A percentile compares a stretch with the other conserved stretches of the same genome.
phyloP scores from a whole-genome alignment of 2,113 vertebrate species.

The Bungarus multicinctus region DNA sequence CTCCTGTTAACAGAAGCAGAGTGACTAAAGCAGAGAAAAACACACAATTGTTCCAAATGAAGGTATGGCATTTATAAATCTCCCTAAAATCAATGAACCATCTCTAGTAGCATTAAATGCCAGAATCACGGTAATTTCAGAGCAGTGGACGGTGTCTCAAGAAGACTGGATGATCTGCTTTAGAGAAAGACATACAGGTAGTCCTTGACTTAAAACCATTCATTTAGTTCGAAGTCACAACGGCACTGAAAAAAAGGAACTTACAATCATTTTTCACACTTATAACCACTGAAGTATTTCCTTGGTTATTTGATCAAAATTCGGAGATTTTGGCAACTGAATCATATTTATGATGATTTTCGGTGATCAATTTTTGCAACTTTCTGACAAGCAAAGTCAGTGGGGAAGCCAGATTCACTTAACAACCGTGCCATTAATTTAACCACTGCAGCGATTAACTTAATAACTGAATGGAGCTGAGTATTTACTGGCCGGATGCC shows the following conservation, averaged over 20 bases:
- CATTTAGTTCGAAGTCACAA: background rate
- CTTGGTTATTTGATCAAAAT: background rate
- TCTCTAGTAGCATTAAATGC: background rate
- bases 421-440: background rate
- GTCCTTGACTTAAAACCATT: background rate
- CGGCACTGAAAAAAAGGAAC: background rate
- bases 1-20: background rate
- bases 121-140: background rate
- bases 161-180: background rate
- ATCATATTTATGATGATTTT: background rate
- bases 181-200: background rate
- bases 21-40: background rate
- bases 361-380: background rate
- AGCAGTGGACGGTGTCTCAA: background rate
- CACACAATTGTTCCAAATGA: constrained; percentile 32
- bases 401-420: background rate
- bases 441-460: too few species aligned
- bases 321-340: background rate
- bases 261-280: background rate
- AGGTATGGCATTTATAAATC: constrained; percentile 35
- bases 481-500: too few species aligned
- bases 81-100: constrained; percentile 37
- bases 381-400: background rate
- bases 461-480: too few species aligned
- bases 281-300: background rate